phyloP scores from a whole-genome alignment of 2,797 vertebrate genomes.

The Parambassis ranga region DNA sequence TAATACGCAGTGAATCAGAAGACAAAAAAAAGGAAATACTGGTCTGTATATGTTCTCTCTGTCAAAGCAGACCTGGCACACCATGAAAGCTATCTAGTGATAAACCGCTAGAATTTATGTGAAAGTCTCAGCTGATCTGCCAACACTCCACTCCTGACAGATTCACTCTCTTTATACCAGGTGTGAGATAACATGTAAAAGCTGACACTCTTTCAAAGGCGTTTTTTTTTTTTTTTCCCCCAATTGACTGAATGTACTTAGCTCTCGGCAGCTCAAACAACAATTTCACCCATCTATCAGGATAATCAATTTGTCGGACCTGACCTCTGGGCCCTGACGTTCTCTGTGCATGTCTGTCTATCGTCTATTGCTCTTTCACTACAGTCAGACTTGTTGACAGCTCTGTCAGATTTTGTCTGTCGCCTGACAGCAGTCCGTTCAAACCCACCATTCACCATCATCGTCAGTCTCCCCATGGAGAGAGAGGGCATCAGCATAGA shows the following conservation, averaged over 20 bases:
- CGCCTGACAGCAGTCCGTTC: constrained; percentile 44
- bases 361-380: constrained; percentile 23
- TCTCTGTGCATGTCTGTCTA: constrained; percentile 16
- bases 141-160: constrained; percentile 11
- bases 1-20: not conserved
- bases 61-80: constrained; percentile 9
- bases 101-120: constrained; percentile 20
- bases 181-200: constrained; percentile 29
- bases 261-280: constrained; percentile 18
- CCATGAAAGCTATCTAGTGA: not conserved
- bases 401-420: constrained; percentile 49
- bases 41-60: not conserved
- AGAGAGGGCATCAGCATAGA: constrained; percentile 1
- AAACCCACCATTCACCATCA: constrained; percentile 18
- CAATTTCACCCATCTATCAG: constrained; percentile 25
- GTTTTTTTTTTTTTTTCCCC: not conserved
- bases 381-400: constrained; percentile 53
- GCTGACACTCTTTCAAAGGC: constrained; percentile 27
- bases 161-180: not conserved
- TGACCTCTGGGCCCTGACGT: constrained; percentile 8
- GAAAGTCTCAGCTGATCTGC: constrained; percentile 26
- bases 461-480: constrained; percentile 27
- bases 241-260: not conserved
- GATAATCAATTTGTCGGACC: constrained; percentile 9
- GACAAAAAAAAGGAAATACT: not conserved